Evolutionary conservation across 2,113 vertebrate genomes (phyloP).

Genomic region (Pelvicachromis taeniatus): DNA sequence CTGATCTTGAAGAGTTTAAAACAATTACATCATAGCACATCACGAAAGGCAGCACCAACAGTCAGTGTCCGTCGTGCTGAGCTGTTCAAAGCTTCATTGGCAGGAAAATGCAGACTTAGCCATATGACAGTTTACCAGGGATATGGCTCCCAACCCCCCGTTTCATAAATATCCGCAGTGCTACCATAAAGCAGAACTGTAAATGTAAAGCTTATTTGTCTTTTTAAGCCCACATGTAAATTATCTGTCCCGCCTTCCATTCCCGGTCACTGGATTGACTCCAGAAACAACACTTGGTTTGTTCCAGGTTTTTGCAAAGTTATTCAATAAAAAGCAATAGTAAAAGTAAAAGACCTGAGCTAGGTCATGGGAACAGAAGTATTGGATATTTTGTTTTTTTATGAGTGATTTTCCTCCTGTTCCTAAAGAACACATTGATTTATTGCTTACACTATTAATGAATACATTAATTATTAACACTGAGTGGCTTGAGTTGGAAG

Average conservation of each 20-base stretch:
- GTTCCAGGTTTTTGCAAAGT: not conserved
- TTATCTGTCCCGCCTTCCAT: not conserved
- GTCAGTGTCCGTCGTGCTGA: not conserved
- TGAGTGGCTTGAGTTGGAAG: not conserved
- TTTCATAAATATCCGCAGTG: not conserved
- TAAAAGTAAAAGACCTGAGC: slow-evolving; percentile 12
- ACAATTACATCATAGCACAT: not conserved
- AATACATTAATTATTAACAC: not conserved
- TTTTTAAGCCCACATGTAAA: slow-evolving; percentile 6
- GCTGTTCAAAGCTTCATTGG: not conserved
- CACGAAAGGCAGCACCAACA: not conserved
- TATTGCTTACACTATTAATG: not conserved
- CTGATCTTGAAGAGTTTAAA: not conserved
- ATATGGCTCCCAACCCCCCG: not conserved
- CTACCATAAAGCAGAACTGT: slow-evolving; percentile 19
- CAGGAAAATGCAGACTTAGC: not conserved
- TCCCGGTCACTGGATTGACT: not conserved
- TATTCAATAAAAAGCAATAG: slow-evolving; percentile 19
- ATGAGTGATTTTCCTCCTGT: not conserved
- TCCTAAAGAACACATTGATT: not conserved
- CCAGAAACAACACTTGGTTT: slow-evolving; percentile 8
- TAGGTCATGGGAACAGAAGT: slow-evolving; percentile 13
- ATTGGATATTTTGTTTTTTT: not conserved
- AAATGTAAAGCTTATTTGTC: slow-evolving; percentile 11
- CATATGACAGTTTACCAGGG: not conserved